Percentiles rank a stretch among this genome's conserved stretches.
These are phyloP conservation scores for Eupithecia vulgata DNA, from an alignment of 2,888 invertebrate genomes.

Conservation along the genomic window DNA sequence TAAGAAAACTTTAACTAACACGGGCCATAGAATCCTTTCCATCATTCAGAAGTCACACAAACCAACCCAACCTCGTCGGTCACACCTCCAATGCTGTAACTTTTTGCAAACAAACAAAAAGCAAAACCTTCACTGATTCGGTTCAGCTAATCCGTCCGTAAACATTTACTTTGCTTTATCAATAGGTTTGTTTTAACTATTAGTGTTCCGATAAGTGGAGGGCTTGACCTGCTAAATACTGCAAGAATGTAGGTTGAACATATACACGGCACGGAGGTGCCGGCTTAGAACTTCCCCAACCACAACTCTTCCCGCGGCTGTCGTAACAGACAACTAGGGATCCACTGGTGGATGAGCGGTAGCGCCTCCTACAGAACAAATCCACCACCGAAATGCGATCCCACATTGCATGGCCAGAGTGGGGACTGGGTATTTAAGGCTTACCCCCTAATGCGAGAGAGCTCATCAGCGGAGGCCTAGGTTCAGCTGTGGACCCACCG, in stretches of 20 bases:
- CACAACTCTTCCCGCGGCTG: not conserved
- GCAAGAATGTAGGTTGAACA: not conserved
- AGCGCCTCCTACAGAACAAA: no score
- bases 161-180: slow-evolving; percentile 21
- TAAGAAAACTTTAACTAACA: no score
- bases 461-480: no score
- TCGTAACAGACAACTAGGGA: no score
- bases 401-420: no score
- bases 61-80: slow-evolving; percentile 3
- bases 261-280: no score
- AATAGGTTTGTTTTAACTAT: slow-evolving; percentile 10
- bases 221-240: slow-evolving; percentile 13
- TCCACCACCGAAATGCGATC: no score
- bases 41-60: not conserved
- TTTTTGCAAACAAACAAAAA: slow-evolving; percentile 10
- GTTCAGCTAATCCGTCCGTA: slow-evolving; percentile 6
- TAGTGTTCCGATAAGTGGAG: slow-evolving; percentile 10
- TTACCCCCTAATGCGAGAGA: no score
- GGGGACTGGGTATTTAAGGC: no score
- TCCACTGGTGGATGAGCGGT: no score
- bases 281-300: not conserved
- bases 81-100: slow-evolving; percentile 4
- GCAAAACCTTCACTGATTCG: slow-evolving; percentile 12
- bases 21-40: not conserved
- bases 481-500: no score